Evolutionary conservation across 2,113 vertebrate species (phyloP), one percentile per base, ranked within the genome.

Genomic region (Chaetorhynchus papuensis): DNA sequence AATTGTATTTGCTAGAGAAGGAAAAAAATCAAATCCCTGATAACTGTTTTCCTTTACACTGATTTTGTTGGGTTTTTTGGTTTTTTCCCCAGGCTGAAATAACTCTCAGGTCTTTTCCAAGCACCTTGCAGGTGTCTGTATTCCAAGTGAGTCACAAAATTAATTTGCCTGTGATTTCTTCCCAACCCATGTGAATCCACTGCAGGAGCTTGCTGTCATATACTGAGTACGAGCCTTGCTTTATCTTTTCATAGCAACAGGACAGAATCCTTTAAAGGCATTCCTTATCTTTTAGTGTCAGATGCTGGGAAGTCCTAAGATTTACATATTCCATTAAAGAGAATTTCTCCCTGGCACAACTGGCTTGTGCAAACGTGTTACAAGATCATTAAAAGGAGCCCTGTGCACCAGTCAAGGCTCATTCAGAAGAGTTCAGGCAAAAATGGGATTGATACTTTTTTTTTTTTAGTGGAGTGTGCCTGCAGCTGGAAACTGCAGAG

Each of bases 211-310:
- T 41, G 13, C 72, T 87, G 42, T 83, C 52, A 24, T 50, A 54
- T n/a, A 19, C 68, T 7, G 42, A 61, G 42, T 12, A 68, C 61
- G 24, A 83, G 66, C 17, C 50, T 57, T 83, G 63, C 33, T 87
- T 77, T 77, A 59, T 59, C 60, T 87, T 89, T 87, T 68, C 23
- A 50, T 42, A 64, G 63, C 44, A 60, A 87, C 64, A 56, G 15
- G 30, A 60, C 35, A 81, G 89, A 83, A 83, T 50, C 44, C 57
- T 87, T 80, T 56, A 68, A 72, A 89, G 35, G 15, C 44, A 28
- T 76, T 83, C 26, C 88, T 93, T 96, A 77, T 91, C 81, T 89
- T 63, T 80, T 7, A n/a, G 30, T 87, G 85, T 93, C 93, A 96
- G 77, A 60, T 72, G 68, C 53, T 89, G 59, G 28, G 7, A 93